phyloP scores from a whole-genome alignment of 2,797 vertebrate species.

The Tokudaia tokunoshimensis region DNA sequence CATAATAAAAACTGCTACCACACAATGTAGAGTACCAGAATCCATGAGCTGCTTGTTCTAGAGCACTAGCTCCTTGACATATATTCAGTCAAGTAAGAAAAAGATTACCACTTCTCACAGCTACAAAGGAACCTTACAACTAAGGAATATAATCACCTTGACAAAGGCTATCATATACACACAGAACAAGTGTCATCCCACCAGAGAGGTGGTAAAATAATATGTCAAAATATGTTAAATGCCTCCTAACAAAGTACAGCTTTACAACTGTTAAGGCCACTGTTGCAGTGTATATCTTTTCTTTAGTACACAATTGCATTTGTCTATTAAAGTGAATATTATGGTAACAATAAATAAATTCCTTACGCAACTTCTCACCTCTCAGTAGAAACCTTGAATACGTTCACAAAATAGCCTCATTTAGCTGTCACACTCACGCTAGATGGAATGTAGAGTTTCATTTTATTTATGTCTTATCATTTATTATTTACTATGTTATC shows the following conservation, averaged over 20 bases:
- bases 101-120: slow-evolving; percentile 77
- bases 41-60: slow-evolving; percentile 87
- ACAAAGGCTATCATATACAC: neutral
- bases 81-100: slow-evolving; percentile 78
- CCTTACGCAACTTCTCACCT: neutral
- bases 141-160: neutral
- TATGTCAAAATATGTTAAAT: neutral
- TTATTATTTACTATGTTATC: neutral
- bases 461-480: neutral
- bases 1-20: slow-evolving; percentile 76
- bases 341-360: neutral
- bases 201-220: neutral
- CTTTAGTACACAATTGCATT: neutral
- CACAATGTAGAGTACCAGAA: slow-evolving; percentile 83
- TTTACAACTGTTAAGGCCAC: neutral
- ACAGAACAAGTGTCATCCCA: neutral
- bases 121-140: neutral
- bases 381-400: neutral
- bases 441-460: neutral
- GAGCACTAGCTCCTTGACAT: slow-evolving; percentile 87
- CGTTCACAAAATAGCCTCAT: neutral
- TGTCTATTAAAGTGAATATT: neutral
- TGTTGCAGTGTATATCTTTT: neutral
- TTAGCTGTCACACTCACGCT: neutral
- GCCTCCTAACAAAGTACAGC: neutral